These are phyloP conservation scores for Cephus pygmeus DNA, from an alignment of 2,888 invertebrate species.

Conservation along the genomic window DNA sequence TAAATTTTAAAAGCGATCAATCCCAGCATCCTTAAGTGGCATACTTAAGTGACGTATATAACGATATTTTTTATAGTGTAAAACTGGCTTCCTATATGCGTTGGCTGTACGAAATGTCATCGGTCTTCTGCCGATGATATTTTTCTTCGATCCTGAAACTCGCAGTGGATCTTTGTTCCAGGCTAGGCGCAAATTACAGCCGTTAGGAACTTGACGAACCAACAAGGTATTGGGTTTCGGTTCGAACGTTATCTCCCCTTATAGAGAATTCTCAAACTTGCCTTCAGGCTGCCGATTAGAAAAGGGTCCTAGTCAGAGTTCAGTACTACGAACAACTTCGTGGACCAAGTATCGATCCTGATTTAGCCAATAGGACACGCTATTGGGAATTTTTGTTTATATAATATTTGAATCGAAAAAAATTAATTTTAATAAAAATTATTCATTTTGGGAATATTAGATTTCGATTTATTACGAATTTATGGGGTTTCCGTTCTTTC, in stretches of 20 bases:
- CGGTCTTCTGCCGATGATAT: neutral
- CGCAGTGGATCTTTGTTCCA: slow-evolving; percentile 42
- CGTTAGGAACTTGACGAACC: slow-evolving; percentile 27
- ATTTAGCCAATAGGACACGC: neutral
- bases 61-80: too few species aligned
- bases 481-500: too few species aligned
- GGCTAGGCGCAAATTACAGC: slow-evolving; percentile 51
- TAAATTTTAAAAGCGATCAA: neutral
- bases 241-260: slow-evolving; percentile 24
- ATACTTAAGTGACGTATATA: too few species aligned
- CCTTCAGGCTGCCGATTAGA: neutral
- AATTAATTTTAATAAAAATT: neutral
- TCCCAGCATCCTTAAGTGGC: neutral
- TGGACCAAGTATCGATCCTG: neutral
- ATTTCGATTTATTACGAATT: neutral
- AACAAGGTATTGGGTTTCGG: slow-evolving; percentile 22
- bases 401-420: neutral
- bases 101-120: neutral
- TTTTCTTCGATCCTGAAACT: neutral
- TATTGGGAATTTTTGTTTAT: neutral
- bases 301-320: too few species aligned
- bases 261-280: neutral
- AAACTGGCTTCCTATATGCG: neutral
- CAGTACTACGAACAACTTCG: too few species aligned
- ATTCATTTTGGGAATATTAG: neutral